Evolutionary conservation across 1,140 invertebrate species (phyloP).

Genomic region (Acromyrmex charruanus): DNA sequence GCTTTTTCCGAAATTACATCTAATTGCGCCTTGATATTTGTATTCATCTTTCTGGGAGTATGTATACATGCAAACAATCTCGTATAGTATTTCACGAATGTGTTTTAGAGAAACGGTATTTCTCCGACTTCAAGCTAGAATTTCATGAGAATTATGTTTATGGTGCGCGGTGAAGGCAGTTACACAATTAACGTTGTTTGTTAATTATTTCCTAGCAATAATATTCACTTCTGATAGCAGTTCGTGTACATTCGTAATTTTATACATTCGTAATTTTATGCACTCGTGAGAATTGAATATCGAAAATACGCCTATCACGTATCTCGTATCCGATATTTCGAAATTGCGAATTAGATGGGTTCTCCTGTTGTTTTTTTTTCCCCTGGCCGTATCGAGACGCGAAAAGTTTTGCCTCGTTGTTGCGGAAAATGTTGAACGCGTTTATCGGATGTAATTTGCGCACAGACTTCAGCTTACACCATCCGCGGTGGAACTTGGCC

Average conservation of each 20-base stretch:
- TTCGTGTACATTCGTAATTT: not conserved
- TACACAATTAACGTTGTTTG: constrained; percentile 41
- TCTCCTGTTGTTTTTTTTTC: not conserved
- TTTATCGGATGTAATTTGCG: constrained; percentile 63
- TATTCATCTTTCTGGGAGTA: constrained; percentile 16
- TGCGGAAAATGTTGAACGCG: constrained; percentile 56
- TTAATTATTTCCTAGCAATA: constrained; percentile 35
- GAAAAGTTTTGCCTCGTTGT: not conserved
- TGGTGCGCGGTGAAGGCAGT: not conserved
- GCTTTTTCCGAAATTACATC: constrained; percentile 2
- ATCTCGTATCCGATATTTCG: not conserved
- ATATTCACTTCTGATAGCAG: not conserved
- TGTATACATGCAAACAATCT: constrained; percentile 2
- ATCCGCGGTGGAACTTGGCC: constrained; percentile 52
- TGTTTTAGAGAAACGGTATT: constrained; percentile 2
- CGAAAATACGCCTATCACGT: not conserved
- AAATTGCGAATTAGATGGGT: not conserved
- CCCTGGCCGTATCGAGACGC: not conserved
- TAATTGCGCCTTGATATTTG: constrained; percentile 38
- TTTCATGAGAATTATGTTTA: constrained; percentile 48
- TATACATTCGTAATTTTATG: constrained; percentile 3
- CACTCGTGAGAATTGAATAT: not conserved
- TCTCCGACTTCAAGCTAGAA: constrained; percentile 13
- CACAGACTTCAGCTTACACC: constrained; percentile 22
- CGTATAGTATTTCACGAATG: not conserved